Evolutionary conservation across 2,888 invertebrate species (phyloP), one percentile per base, ranked within the genome.

Genomic region (Stegana nigrithorax): DNA sequence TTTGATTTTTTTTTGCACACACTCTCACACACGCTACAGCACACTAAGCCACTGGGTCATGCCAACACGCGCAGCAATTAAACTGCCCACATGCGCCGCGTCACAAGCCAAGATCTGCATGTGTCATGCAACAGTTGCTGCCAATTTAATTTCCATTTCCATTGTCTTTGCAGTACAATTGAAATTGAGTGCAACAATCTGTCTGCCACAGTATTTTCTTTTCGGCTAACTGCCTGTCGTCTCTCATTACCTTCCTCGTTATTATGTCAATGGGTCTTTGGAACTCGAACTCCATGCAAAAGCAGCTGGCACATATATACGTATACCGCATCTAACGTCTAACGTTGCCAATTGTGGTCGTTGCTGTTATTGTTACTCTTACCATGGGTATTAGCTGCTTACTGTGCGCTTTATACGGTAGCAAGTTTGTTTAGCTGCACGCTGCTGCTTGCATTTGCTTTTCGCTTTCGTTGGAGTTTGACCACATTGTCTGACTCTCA

Each of bases 261-360:
- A 83, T 82, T 82, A 83, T 83, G 82, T 82, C 82, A 82, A 83
- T 82, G 78, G 81, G 81, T 77, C 78, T 81, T 69, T 67, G 68
- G 68, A 66, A 61, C 65, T 26, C 27, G 14, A 51, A 26, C 27
- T 44, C 44, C n/a, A n/a, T n/a, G n/a, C n/a, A n/a, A n/a, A n/a
- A n/a, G n/a, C 66, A 66, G 60, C 63, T 61, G 53, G 57, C 69
- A 70, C 65, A 69, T 60, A 65, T 44, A 67, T 66, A 44, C 59
- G 25, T 4, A 55, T 42, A 59, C 59, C 44, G 47, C 27, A 42
- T 44, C 45, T 57, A 45, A 25, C 25, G 12, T n/a, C 14, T 27
- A 23, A 29, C 47, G 42, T 29, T 58, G 47, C 17, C 2, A 39
- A 17, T 29, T 53, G 26, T 27, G 12, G 51, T 39, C 53, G 6